Percentiles rank a stretch among this genome's conserved stretches.
Conservation (phyloP, 2,888 invertebrate species). For the Ditula angustiorana region DNA sequence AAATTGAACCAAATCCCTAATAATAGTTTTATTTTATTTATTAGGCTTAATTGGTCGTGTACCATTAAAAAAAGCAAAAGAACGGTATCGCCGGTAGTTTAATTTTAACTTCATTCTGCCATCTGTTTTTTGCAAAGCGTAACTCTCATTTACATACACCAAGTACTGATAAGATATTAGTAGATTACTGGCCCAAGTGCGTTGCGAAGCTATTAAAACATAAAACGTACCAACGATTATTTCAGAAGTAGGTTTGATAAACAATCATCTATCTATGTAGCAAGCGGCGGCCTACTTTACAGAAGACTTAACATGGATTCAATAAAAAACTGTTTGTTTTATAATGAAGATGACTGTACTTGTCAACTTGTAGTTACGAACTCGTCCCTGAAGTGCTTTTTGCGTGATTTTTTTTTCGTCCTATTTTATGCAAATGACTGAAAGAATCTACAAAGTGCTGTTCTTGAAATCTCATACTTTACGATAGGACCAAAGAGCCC, state of each 20-base stretch:
- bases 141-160: conserved; percentile 3
- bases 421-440: too few species aligned
- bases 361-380: background rate
- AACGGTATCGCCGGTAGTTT: background rate
- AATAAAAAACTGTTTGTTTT: conserved; percentile 2
- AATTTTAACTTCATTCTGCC: background rate
- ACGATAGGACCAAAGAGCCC: too few species aligned
- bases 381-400: background rate
- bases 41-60: too few species aligned
- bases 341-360: background rate
- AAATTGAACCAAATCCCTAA: too few species aligned
- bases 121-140: background rate
- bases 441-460: too few species aligned
- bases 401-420: too few species aligned
- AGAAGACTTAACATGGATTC: conserved; percentile 24
- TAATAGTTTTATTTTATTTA: too few species aligned
- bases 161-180: conserved; percentile 20
- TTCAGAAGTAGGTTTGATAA: conserved; percentile 23
- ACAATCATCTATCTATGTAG: conserved; percentile 9
- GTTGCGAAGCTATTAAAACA: conserved; percentile 31
- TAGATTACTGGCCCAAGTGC: conserved; percentile 35
- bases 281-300: conserved; percentile 14
- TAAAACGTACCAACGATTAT: conserved; percentile 20
- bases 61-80: too few species aligned
- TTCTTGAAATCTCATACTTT: too few species aligned